phyloP scores from a whole-genome alignment of 2,888 invertebrate genomes.

The Apoda limacodes region DNA sequence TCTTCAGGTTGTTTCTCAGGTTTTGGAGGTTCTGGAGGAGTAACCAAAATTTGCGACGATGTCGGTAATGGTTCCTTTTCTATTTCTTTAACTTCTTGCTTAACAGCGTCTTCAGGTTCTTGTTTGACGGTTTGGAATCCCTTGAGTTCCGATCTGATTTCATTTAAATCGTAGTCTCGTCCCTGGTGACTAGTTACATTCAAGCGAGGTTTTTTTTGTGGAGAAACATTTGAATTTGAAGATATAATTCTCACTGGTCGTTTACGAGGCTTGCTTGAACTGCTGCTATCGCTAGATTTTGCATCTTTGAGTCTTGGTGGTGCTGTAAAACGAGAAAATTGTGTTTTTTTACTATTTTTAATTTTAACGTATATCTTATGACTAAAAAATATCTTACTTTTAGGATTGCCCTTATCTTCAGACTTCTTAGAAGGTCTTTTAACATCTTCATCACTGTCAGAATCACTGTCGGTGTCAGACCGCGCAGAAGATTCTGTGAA shows the following conservation, averaged over 20 bases:
- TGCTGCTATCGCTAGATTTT: constrained; percentile 53
- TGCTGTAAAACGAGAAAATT: constrained; percentile 25
- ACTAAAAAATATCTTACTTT: constrained; percentile 33
- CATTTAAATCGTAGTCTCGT: constrained; percentile 85
- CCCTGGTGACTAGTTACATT: constrained; percentile 39
- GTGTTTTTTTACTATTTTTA: neutral
- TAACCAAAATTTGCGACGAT: constrained; percentile 20
- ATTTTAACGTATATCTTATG: neutral
- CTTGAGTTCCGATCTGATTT: constrained; percentile 86
- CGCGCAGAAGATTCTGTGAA: constrained; percentile 49
- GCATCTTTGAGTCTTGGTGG: constrained; percentile 46
- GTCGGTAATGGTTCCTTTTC: constrained; percentile 31
- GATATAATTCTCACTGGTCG: constrained; percentile 44
- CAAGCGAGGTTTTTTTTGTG: constrained; percentile 46
- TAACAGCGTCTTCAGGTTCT: constrained; percentile 45
- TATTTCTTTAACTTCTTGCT: constrained; percentile 36
- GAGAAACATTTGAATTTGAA: constrained; percentile 41
- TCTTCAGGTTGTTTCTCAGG: constrained; percentile 68
- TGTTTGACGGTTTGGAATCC: constrained; percentile 73
- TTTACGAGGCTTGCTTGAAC: constrained; percentile 53
- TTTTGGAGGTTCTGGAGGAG: constrained; percentile 31
- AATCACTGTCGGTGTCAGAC: constrained; percentile 61
- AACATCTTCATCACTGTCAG: constrained; percentile 61
- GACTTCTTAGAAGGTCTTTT: constrained; percentile 51
- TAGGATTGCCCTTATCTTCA: constrained; percentile 44